Percentiles rank a stretch among this genome's conserved stretches.
phyloP scores from a whole-genome alignment of 2,113 vertebrate genomes.

The Eretmodus cyanostictus region DNA sequence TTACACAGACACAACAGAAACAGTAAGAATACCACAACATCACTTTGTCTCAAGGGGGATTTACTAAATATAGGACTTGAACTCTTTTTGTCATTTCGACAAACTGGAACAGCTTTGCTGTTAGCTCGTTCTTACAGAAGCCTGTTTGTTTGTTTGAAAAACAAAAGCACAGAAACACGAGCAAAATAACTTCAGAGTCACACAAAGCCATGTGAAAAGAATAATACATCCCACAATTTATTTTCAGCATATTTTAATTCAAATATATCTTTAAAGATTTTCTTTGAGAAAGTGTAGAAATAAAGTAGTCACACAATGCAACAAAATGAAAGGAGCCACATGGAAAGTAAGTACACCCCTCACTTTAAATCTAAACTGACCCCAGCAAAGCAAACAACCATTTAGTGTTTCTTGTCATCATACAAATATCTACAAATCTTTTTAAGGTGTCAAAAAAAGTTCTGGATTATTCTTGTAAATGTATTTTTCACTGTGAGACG shows the following conservation, averaged over 20 bases:
- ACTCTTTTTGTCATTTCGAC: not conserved
- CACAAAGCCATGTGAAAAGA: not conserved
- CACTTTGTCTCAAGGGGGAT: not conserved
- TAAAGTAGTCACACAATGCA: not conserved
- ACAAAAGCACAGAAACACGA: not conserved
- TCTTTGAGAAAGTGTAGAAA: not conserved
- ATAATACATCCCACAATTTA: not conserved
- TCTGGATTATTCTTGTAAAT: not conserved
- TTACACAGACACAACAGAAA: constrained; percentile 68
- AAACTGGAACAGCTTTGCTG: not conserved
- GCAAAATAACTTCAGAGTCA: not conserved
- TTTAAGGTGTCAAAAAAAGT: not conserved
- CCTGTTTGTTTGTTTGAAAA: not conserved
- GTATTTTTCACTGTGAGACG: not conserved
- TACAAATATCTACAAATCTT: not conserved
- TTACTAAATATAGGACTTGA: not conserved
- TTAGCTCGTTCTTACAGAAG: not conserved
- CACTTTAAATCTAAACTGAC: not conserved
- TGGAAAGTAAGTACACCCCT: not conserved
- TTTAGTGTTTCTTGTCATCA: not conserved
- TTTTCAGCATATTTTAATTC: not conserved
- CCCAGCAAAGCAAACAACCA: not conserved
- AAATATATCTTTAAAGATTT: not conserved
- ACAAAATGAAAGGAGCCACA: not conserved
- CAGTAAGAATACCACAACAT: constrained; percentile 61